phyloP scores from a whole-genome alignment of 2,113 vertebrate species.

The Myxocyprinus asiaticus region DNA sequence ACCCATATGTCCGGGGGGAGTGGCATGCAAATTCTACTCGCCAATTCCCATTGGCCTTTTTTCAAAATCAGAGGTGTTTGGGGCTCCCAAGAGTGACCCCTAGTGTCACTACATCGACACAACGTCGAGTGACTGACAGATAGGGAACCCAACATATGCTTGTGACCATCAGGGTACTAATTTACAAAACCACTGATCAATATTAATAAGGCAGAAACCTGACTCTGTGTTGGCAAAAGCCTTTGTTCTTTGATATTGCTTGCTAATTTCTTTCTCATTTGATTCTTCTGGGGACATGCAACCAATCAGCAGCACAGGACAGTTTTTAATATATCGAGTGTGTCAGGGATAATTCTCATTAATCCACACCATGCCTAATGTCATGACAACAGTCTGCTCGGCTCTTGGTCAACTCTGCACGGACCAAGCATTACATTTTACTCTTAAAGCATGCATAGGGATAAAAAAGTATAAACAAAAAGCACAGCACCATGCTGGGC shows the following conservation, averaged over 20 bases:
- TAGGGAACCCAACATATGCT: too few relatives aligned
- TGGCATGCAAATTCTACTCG: too few relatives aligned
- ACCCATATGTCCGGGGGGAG: too few relatives aligned
- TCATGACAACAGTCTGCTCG: constrained; percentile 48
- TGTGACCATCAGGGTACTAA: too few relatives aligned
- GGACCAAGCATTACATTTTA: background rate
- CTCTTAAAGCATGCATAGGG: background rate
- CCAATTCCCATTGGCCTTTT: too few relatives aligned
- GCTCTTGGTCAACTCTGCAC: constrained; percentile 31
- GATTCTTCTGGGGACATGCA: background rate
- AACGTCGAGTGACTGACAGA: too few relatives aligned
- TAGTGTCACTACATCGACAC: too few relatives aligned
- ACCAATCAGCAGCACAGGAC: background rate
- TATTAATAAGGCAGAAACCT: background rate
- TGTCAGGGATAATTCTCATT: constrained; percentile 53
- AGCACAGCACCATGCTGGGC: background rate
- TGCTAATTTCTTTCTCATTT: background rate
- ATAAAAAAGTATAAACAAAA: background rate
- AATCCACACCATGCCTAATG: constrained; percentile 65
- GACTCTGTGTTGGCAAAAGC: background rate
- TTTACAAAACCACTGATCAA: too few relatives aligned
- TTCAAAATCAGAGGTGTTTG: too few relatives aligned
- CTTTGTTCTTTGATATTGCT: background rate
- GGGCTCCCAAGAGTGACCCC: too few relatives aligned
- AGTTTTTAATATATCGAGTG: constrained; percentile 47